Evolutionary conservation across 1,140 invertebrate species (phyloP).

Genomic region (Micrasema longulum): DNA sequence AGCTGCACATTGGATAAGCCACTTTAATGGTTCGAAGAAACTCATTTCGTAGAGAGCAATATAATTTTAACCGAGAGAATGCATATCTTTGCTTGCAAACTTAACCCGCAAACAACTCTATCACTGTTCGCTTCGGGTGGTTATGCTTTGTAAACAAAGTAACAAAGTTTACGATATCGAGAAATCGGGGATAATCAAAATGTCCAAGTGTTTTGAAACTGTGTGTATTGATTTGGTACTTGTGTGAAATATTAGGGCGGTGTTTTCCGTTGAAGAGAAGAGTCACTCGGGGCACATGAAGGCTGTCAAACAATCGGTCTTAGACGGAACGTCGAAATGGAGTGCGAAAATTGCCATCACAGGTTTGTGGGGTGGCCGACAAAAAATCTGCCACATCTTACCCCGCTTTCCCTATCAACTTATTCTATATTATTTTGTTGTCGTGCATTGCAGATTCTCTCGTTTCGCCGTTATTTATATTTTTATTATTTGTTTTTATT

Average conservation of each 20-base stretch:
- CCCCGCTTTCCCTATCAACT: conserved; percentile 40
- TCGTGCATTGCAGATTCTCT: conserved; percentile 33
- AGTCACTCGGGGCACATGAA: conserved; percentile 96
- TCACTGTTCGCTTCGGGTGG: no score
- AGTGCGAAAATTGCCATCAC: conserved; percentile 99
- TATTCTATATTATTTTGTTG: conserved; percentile 18
- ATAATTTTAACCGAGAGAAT: no score
- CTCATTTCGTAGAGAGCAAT: no score
- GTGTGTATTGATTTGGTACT: not conserved
- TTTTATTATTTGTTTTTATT: conserved; percentile 28
- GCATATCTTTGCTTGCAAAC: no score
- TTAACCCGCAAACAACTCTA: no score
- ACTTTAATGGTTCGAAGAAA: no score
- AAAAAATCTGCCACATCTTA: conserved; percentile 46
- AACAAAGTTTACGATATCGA: no score
- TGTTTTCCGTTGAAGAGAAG: conserved; percentile 95
- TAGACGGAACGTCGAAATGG: conserved; percentile 99
- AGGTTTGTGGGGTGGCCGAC: conserved; percentile 81
- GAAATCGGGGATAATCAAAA: no score
- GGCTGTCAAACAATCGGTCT: conserved; percentile 96
- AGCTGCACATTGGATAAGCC: no score
- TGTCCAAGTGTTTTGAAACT: no score
- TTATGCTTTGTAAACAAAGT: no score
- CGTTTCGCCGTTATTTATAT: conserved; percentile 31
- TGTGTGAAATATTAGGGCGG: conserved; percentile 74